Conservation (phyloP, 2,888 invertebrate genomes). For the Protonemura montana region DNA sequence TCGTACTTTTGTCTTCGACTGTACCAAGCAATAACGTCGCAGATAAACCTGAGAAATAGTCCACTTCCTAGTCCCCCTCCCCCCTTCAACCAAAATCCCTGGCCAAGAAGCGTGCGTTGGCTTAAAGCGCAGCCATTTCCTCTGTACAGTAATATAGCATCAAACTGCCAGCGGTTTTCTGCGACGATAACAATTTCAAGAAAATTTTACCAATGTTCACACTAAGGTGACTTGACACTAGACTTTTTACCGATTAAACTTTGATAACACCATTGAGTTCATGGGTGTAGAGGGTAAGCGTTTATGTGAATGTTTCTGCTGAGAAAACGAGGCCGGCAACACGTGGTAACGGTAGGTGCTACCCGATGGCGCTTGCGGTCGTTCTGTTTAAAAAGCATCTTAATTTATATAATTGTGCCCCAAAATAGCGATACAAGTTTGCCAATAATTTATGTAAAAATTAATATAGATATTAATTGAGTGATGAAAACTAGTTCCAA, state of each 20-base stretch:
- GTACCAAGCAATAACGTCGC: background rate
- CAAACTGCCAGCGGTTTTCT: background rate
- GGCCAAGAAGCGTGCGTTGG: background rate
- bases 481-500: too few species aligned
- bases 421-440: too few species aligned
- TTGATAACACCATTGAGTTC: too few species aligned
- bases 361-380: too few species aligned
- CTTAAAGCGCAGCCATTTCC: background rate
- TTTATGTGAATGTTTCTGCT: too few species aligned
- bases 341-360: too few species aligned
- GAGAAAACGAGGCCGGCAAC: too few species aligned
- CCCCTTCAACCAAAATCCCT: background rate
- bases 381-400: too few species aligned
- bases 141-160: background rate
- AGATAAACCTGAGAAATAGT: background rate
- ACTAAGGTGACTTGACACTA: background rate
- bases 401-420: too few species aligned
- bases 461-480: too few species aligned
- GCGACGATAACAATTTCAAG: background rate
- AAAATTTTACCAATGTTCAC: background rate
- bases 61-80: background rate
- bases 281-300: too few species aligned
- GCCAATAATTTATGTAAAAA: too few species aligned
- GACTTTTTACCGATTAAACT: background rate
- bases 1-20: background rate